Base-by-base conservation (phyloP, 2,888 invertebrate genomes). In the Mythimna impura region DNA sequence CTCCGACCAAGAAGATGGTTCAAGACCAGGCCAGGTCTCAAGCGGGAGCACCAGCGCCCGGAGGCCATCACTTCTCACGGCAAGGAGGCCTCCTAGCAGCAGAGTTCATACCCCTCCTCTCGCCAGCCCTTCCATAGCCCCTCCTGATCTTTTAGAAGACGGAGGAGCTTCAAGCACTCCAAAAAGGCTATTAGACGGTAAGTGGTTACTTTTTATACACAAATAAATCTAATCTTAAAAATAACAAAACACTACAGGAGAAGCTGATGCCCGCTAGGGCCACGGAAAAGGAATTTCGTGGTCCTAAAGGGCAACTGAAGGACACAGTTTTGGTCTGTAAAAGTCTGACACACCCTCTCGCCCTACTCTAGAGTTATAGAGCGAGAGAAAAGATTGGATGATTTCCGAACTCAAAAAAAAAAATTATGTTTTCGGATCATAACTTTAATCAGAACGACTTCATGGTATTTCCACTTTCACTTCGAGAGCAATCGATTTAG, bases 131-230 rank as follows among this genome's bases (percentile, higher is more conserved):
- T 95, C 97, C 52, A 97, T 97, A 85, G 97, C 97, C 34, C 97
- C 96, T 20, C 97, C 97, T 70, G 97, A 97, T 87, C 93, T 97
- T 3, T 93, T 98, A 85, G 97, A 98, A 90, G 98, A 98, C 87
- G 98, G 98, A 80, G 98, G 98, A n/a, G 98, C 98, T 71, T 98
- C 98, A 25, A 98, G 98, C 86, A 98, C 98, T 52, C 98, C 98
- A 71, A 97, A 97, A 89, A 94, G 97, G 80, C 93, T 97, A 78
- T 96, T 97, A 80, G 97, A 97, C 81, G 97, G 97, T 96, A 94
- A 94, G 91, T 50, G 12, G 22, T 47, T 8, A 40, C 4, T 30
- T 34, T 14, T 34, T 20, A 20, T 34, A 9, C 0, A 4, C n/a
- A 7, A 52, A n/a, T n/a, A n/a, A 52, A 8, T 52, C 3, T 8